These are phyloP conservation scores for Chloroceryle amazona DNA, from an alignment of 2,797 vertebrate species.

Conservation along the genomic window DNA sequence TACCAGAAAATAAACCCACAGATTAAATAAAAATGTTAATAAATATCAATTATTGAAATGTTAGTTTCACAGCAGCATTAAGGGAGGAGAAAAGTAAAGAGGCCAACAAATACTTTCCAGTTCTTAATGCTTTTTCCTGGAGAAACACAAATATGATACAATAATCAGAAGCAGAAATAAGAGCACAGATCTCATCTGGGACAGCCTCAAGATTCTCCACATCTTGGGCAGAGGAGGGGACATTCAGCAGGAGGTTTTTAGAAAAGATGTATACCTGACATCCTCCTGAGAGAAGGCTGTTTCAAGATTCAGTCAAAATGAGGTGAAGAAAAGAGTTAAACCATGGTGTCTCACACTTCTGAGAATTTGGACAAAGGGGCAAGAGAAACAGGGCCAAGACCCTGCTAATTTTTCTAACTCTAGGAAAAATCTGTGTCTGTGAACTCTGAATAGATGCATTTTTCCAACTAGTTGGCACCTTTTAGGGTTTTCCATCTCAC, in stretches of 20 bases:
- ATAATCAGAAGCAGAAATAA: neutral
- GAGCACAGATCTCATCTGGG: neutral
- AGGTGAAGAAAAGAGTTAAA: neutral
- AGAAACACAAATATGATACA: neutral
- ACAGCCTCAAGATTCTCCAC: neutral
- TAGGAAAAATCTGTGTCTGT: neutral
- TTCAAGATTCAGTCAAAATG: neutral
- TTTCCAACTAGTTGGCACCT: neutral
- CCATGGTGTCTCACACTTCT: neutral
- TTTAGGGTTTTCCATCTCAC: neutral
- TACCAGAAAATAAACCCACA: neutral
- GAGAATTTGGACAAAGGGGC: neutral
- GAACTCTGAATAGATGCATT: neutral
- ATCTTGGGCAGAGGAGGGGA: neutral
- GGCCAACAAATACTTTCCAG: neutral
- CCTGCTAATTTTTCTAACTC: neutral
- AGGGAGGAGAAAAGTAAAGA: neutral
- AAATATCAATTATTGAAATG: neutral
- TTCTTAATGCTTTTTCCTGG: neutral
- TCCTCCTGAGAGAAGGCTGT: neutral
- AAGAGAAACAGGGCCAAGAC: neutral
- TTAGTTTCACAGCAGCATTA: neutral
- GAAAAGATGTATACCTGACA: neutral
- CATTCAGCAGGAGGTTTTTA: neutral
- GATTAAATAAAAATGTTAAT: neutral